These are phyloP conservation scores for Virgularia gustaviana DNA, from an alignment of 92 coral and sea anemone genomes.

Conservation along the genomic window DNA sequence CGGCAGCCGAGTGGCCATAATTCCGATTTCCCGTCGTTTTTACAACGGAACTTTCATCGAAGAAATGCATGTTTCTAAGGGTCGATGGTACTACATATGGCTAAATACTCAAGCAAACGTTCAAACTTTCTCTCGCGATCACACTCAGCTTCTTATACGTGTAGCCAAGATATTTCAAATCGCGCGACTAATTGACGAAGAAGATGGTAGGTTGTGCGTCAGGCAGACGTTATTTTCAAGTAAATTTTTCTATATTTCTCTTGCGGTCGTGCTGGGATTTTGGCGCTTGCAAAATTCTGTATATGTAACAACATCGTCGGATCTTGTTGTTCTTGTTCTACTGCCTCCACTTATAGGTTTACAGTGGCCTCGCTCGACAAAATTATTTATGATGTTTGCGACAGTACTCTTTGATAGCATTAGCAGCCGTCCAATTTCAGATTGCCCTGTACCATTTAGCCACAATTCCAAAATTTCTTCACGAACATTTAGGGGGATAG, in stretches of 20 bases:
- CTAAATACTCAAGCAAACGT: constrained; percentile 40
- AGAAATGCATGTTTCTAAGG: constrained; percentile 52
- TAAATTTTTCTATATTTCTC: constrained; percentile 44
- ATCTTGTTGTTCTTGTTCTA: constrained; percentile 35
- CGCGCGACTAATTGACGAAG: constrained; percentile 35
- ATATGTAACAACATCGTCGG: constrained; percentile 48
- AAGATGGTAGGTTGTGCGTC: constrained; percentile 40
- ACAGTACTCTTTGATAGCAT: constrained; percentile 45
- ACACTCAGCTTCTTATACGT: constrained; percentile 36
- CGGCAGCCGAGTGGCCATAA: constrained; percentile 42
- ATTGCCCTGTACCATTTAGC: constrained; percentile 31
- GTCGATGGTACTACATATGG: constrained; percentile 45
- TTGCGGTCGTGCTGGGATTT: constrained; percentile 50
- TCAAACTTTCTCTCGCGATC: constrained; percentile 40
- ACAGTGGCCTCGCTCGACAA: constrained; percentile 34
- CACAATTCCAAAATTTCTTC: constrained; percentile 34
- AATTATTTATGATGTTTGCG: constrained; percentile 46
- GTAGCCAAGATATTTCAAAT: constrained; percentile 47
- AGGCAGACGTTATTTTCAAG: constrained; percentile 45
- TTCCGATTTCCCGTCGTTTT: constrained; percentile 52
- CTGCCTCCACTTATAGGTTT: constrained; percentile 35
- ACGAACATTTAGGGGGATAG: no score
- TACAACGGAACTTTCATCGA: constrained; percentile 54
- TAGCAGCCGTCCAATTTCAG: constrained; percentile 44
- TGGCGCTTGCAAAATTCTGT: no score